These are phyloP conservation scores for Agrenia bidenticulata DNA, from an alignment of 2,888 invertebrate species.

Conservation along the genomic window DNA sequence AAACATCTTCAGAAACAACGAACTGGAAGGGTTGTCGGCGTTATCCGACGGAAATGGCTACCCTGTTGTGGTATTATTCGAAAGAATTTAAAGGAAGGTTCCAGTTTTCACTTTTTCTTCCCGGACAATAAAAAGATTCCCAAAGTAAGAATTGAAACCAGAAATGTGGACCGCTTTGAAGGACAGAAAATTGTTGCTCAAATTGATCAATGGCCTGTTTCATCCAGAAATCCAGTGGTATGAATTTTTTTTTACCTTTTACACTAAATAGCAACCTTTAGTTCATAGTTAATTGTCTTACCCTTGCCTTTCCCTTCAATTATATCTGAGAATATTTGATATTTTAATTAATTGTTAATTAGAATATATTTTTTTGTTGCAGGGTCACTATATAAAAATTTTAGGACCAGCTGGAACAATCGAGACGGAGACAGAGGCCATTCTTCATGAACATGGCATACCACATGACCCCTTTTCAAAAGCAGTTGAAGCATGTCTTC, in stretches of 20 bases:
- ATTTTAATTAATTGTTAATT: too few relatives aligned
- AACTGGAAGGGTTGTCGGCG: conserved; percentile 85
- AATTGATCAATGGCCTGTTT: conserved; percentile 93
- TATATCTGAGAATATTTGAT: too few relatives aligned
- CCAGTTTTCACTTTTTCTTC: conserved; percentile 77
- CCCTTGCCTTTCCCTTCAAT: too few relatives aligned
- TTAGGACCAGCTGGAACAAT: conserved; percentile 91
- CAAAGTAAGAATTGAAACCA: conserved; percentile 90
- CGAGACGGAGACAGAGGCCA: conserved; percentile 93
- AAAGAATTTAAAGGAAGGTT: conserved; percentile 70
- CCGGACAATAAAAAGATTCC: conserved; percentile 94
- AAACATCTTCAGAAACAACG: conserved; percentile 57
- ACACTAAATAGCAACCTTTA: too few relatives aligned
- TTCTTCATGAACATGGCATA: conserved; percentile 93
- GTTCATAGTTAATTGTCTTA: too few relatives aligned
- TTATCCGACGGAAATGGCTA: conserved; percentile 93
- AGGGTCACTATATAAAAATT: conserved; percentile 92
- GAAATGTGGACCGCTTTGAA: conserved; percentile 77
- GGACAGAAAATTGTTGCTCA: conserved; percentile 90
- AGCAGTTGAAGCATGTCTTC: conserved; percentile 87
- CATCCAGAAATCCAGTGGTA: conserved; percentile 83
- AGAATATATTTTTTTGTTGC: conserved; percentile 1
- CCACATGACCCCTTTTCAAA: conserved; percentile 95
- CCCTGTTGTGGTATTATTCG: conserved; percentile 96
- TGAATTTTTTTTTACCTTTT: conserved; percentile 45